These are phyloP conservation scores for Acinonyx jubatus DNA, from an alignment of 2,113 vertebrate genomes.

Conservation along the genomic window DNA sequence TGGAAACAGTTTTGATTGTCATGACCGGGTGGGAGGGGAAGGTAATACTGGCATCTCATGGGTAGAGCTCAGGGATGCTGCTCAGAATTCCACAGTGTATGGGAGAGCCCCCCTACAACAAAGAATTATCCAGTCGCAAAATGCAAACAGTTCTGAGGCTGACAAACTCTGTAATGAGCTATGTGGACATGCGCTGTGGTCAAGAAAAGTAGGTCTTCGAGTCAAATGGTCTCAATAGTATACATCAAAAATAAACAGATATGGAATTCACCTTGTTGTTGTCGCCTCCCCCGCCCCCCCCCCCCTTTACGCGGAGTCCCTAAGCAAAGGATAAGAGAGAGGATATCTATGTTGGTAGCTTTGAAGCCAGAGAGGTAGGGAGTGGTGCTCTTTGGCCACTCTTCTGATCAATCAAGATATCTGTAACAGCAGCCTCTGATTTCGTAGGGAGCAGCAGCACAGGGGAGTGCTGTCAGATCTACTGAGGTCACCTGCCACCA, in stretches of 20 bases:
- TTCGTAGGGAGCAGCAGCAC: background rate
- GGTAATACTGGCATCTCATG: background rate
- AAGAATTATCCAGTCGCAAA: background rate
- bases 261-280: background rate
- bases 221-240: background rate
- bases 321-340: background rate
- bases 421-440: background rate
- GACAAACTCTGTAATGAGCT: background rate
- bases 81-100: too few species aligned
- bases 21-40: background rate
- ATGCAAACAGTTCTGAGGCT: background rate
- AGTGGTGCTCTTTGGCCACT: background rate
- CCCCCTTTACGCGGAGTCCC: background rate
- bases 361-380: background rate
- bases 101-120: background rate
- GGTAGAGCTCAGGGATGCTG: background rate
- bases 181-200: fast-evolving
- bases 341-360: background rate
- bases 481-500: background rate
- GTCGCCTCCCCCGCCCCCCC: too few species aligned
- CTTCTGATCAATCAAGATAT: background rate
- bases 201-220: background rate
- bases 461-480: background rate
- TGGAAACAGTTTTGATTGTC: background rate
- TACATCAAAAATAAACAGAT: background rate